Evolutionary conservation across 30 jellyfish, hydroid and myxozoan species (phyloP).

Genomic region (Morbakka virulenta): DNA sequence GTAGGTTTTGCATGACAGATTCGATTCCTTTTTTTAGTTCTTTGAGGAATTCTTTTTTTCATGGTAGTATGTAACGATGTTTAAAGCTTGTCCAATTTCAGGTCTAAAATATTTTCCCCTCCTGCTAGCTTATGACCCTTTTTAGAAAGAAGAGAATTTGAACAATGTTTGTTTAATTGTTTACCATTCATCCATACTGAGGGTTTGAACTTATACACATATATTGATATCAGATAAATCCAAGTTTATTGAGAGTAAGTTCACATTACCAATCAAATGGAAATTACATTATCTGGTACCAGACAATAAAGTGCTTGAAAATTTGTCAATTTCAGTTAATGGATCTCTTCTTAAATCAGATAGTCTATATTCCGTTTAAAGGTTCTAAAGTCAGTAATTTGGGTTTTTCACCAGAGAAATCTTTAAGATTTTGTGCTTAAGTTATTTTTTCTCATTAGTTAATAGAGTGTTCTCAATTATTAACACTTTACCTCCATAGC

Average conservation of each 20-base stretch:
- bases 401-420: not conserved
- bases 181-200: constrained; percentile 26
- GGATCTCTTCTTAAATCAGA: not conserved
- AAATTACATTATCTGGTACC: not conserved
- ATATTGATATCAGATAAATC: constrained; percentile 10
- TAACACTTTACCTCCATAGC: not conserved
- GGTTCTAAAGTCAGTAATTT: not conserved
- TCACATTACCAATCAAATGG: constrained; percentile 39
- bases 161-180: constrained; percentile 12
- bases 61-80: constrained; percentile 17
- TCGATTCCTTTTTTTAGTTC: constrained; percentile 33
- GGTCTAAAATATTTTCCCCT: constrained; percentile 18
- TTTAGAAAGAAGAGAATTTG: constrained; percentile 15
- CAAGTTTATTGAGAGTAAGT: constrained; percentile 39
- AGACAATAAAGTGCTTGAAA: not conserved
- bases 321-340: not conserved
- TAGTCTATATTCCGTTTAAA: not conserved
- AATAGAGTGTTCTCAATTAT: not conserved
- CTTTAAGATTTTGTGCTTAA: not conserved
- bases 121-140: constrained; percentile 34
- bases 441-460: not conserved
- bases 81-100: constrained; percentile 13
- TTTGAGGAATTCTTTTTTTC: constrained; percentile 26
- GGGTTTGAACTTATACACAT: constrained; percentile 41
- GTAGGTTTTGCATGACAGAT: constrained; percentile 37